A percentile compares a stretch with the other conserved stretches of the same genome.
phyloP scores from a whole-genome alignment of 1,140 invertebrate genomes.

The Argopecten irradians region DNA sequence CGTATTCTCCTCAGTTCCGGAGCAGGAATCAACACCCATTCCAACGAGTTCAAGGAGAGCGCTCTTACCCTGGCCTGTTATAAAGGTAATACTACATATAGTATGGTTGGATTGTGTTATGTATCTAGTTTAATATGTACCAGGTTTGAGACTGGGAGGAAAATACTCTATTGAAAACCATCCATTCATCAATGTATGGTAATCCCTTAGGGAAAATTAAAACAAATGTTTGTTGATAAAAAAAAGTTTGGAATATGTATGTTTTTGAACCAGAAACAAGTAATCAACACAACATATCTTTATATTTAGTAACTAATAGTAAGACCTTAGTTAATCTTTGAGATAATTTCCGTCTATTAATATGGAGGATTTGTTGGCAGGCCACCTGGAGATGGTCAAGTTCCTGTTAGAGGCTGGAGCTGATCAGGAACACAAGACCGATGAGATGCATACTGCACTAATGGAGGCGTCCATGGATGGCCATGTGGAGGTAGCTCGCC shows the following conservation, averaged over 20 bases:
- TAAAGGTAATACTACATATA: slow-evolving; percentile 82
- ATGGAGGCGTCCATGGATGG: slow-evolving; percentile 99
- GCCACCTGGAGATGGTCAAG: slow-evolving; percentile 93
- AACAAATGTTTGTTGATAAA: too few species aligned
- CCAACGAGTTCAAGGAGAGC: slow-evolving; percentile 96
- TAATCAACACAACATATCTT: too few species aligned
- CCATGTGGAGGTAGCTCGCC: slow-evolving; percentile 82
- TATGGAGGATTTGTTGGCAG: slow-evolving; percentile 61
- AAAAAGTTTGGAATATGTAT: too few species aligned
- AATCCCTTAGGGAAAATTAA: too few species aligned
- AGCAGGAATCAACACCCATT: slow-evolving; percentile 98
- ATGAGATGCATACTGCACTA: slow-evolving; percentile 99
- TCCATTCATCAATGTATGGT: slow-evolving; percentile 19
- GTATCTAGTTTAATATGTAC: not conserved
- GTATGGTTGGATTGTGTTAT: not conserved
- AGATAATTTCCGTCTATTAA: not conserved
- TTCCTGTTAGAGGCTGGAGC: slow-evolving; percentile 77
- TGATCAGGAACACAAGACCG: slow-evolving; percentile 95
- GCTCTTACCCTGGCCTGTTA: slow-evolving; percentile 96
- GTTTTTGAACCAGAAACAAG: too few species aligned
- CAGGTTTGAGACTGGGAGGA: too few species aligned
- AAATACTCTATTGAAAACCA: too few species aligned
- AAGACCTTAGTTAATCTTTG: not conserved
- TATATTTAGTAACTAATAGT: too few species aligned
- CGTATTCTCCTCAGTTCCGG: slow-evolving; percentile 94